A percentile compares a stretch with the other conserved stretches of the same genome.
Conservation (phyloP, 1,140 invertebrate species). For the Apis cerana region DNA sequence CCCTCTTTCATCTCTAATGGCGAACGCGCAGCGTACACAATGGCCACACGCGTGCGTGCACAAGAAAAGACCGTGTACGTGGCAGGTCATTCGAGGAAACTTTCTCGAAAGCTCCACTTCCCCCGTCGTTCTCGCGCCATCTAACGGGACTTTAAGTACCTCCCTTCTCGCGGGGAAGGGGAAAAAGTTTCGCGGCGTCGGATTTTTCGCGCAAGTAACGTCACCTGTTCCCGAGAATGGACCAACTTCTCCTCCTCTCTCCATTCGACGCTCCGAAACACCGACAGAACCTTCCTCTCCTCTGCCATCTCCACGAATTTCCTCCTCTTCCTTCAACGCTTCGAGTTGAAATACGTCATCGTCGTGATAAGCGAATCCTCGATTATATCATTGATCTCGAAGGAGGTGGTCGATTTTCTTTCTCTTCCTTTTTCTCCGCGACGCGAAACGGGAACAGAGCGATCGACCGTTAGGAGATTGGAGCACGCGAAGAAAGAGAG, state of each 20-base stretch:
- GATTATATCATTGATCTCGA: background rate
- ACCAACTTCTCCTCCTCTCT: conserved; percentile 37
- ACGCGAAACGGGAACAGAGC: conserved; percentile 6
- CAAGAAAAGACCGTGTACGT: conserved; percentile 28
- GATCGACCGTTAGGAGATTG: conserved; percentile 1
- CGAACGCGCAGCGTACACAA: conserved; percentile 2
- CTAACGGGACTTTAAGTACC: conserved; percentile 70
- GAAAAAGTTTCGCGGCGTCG: conserved; percentile 59
- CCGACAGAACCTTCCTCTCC: conserved; percentile 32
- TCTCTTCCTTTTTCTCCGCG: too few species aligned
- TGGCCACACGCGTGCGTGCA: conserved; percentile 27
- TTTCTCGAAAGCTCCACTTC: conserved; percentile 39
- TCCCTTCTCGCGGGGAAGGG: conserved; percentile 24
- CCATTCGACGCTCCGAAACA: conserved; percentile 31
- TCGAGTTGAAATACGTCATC: background rate
- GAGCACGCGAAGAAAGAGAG: conserved; percentile 13
- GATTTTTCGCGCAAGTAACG: conserved; percentile 63
- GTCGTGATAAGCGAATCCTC: too few species aligned
- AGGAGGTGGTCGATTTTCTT: background rate
- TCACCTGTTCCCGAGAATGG: conserved; percentile 50
- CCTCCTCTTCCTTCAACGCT: background rate
- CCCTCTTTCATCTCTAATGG: conserved; percentile 13
- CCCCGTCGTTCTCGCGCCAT: conserved; percentile 55
- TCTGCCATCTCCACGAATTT: conserved; percentile 24
- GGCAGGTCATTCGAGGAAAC: conserved; percentile 59